Evolutionary conservation across 2,797 vertebrate genomes (phyloP).

Genomic region (Tenualosa ilisha): DNA sequence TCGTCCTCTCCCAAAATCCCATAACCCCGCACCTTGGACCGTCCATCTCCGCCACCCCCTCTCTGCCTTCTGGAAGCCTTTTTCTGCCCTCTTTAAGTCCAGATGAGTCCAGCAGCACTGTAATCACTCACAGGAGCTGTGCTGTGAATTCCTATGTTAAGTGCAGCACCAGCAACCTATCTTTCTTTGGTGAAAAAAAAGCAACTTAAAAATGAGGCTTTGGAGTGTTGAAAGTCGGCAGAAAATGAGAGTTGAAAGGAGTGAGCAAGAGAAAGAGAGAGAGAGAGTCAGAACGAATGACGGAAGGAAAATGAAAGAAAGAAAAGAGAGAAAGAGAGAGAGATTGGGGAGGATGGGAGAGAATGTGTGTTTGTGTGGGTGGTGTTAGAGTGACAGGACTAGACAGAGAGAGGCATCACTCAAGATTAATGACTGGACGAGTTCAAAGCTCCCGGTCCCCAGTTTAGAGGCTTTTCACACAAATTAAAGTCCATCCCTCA

Average conservation of each 20-base stretch:
- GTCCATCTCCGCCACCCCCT: background rate
- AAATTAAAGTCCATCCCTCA: conserved; percentile 24
- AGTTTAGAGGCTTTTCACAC: conserved; percentile 28
- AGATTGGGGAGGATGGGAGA: background rate
- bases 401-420: conserved; percentile 14
- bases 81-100: background rate
- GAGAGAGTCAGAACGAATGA: background rate
- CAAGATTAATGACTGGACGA: background rate
- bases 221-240: background rate
- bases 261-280: background rate
- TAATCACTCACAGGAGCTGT: background rate
- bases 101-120: background rate
- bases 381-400: background rate
- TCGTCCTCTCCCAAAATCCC: background rate
- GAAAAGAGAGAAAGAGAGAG: background rate
- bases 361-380: background rate
- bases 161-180: background rate
- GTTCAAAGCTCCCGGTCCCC: background rate
- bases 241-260: background rate
- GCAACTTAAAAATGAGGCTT: background rate
- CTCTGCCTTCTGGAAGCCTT: background rate
- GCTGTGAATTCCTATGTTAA: background rate
- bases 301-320: background rate
- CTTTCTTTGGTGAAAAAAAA: background rate
- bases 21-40: background rate